Conservation (phyloP, 1,140 invertebrate species). For the Gryon sp. region DNA sequence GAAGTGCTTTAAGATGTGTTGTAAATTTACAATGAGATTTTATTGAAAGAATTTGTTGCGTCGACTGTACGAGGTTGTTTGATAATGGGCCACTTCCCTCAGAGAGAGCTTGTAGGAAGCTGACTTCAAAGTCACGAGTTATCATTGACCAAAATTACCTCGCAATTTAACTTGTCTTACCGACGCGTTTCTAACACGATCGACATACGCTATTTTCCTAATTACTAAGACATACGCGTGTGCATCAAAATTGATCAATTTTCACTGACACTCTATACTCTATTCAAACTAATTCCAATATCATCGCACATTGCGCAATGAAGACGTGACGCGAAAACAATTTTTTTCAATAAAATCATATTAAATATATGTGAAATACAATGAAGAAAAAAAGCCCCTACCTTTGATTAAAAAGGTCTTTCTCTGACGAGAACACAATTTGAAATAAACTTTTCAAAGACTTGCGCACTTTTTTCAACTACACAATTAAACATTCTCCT, state of each 20-base stretch:
- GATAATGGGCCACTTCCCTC: slow-evolving; percentile 77
- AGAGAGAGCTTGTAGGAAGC: slow-evolving; percentile 76
- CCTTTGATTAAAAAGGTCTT: slow-evolving; percentile 1
- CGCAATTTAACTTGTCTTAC: slow-evolving; percentile 70
- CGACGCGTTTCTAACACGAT: slow-evolving; percentile 50
- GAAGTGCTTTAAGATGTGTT: slow-evolving; percentile 44
- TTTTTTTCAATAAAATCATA: slow-evolving; percentile 8
- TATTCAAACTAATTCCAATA: not conserved
- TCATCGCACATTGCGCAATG: not conserved
- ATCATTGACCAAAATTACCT: slow-evolving; percentile 77
- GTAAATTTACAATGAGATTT: slow-evolving; percentile 65
- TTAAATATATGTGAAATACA: too few relatives aligned
- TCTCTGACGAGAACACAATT: slow-evolving; percentile 1
- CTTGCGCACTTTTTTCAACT: slow-evolving; percentile 11
- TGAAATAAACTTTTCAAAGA: slow-evolving; percentile 7
- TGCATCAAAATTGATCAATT: slow-evolving; percentile 22
- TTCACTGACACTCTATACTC: not conserved
- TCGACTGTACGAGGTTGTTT: slow-evolving; percentile 76
- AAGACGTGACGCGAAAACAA: slow-evolving; percentile 1
- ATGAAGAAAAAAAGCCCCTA: slow-evolving; percentile 23
- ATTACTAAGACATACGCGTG: slow-evolving; percentile 20
- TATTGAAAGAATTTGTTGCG: slow-evolving; percentile 70
- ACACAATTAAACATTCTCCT: slow-evolving; percentile 17
- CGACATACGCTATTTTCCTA: slow-evolving; percentile 33
- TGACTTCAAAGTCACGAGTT: slow-evolving; percentile 78